Percentiles rank a stretch among this genome's conserved stretches.
Conservation (phyloP, 1,140 invertebrate genomes). For the Drosophila lacteicornis region DNA sequence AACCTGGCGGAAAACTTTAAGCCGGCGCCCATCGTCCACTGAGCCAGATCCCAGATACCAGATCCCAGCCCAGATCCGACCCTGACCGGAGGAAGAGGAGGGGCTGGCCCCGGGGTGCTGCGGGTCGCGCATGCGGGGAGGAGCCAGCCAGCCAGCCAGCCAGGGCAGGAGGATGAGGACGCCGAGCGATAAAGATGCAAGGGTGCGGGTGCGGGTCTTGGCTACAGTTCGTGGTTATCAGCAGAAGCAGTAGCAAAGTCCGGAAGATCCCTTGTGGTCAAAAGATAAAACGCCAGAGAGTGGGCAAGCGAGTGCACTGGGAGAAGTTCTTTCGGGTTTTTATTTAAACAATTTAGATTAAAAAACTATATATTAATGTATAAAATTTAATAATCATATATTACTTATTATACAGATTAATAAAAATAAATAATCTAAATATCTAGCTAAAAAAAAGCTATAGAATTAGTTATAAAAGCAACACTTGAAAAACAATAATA, state of each 20-base stretch:
- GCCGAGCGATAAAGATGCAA: conserved; percentile 50
- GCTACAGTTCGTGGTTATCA: conserved; percentile 31
- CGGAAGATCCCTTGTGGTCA: conserved; percentile 63
- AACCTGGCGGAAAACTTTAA: conserved; percentile 68
- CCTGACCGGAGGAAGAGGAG: conserved; percentile 11
- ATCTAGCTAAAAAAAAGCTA: too few species aligned
- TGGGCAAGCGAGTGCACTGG: conserved; percentile 8
- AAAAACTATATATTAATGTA: too few species aligned
- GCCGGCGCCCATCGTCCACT: conserved; percentile 52
- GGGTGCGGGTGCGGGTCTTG: conserved; percentile 37
- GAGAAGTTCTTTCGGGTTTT: background rate
- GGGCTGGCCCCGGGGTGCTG: conserved; percentile 26
- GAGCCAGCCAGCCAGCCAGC: conserved; percentile 19
- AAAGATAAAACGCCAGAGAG: conserved; percentile 59
- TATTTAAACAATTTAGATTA: background rate
- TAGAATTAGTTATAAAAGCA: too few species aligned
- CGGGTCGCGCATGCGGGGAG: conserved; percentile 36
- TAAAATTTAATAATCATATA: too few species aligned
- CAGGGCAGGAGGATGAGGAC: conserved; percentile 34
- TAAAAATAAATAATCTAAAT: too few species aligned
- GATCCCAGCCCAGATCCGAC: conserved; percentile 6
- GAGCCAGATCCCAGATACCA: background rate
- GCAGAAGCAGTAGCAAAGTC: conserved; percentile 46
- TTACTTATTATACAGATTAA: too few species aligned
- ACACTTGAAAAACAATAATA: too few species aligned